Conservation (phyloP, 2,888 invertebrate species). For the Philaethria dido region DNA sequence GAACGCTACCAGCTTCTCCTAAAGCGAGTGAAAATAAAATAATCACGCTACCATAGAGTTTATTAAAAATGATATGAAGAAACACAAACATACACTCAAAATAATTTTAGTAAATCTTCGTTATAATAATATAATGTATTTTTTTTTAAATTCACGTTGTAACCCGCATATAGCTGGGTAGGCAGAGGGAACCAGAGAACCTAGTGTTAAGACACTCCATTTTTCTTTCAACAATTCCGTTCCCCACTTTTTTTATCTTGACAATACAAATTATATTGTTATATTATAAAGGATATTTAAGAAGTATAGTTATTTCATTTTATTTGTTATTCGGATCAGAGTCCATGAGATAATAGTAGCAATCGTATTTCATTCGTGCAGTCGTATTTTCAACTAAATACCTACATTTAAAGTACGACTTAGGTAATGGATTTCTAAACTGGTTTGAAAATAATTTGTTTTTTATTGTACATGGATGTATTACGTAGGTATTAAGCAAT, state of each 20-base stretch:
- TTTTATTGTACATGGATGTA: neutral
- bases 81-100: too few species aligned
- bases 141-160: too few species aligned
- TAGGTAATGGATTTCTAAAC: constrained; percentile 8
- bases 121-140: too few species aligned
- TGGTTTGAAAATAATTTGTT: neutral
- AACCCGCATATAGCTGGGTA: too few species aligned
- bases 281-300: neutral
- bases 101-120: neutral
- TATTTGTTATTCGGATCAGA: neutral
- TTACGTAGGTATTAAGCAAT: constrained; percentile 4
- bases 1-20: too few species aligned
- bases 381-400: constrained; percentile 4
- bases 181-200: too few species aligned
- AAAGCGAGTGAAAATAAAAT: too few species aligned
- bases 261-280: neutral
- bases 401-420: neutral
- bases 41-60: too few species aligned
- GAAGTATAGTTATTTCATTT: neutral
- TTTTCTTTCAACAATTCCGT: too few species aligned
- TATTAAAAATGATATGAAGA: too few species aligned
- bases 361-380: neutral
- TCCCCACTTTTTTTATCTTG: too few species aligned
- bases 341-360: neutral
- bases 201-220: too few species aligned